Base-by-base conservation (phyloP, 1,140 invertebrate species). In the Ganaspis sp. region DNA sequence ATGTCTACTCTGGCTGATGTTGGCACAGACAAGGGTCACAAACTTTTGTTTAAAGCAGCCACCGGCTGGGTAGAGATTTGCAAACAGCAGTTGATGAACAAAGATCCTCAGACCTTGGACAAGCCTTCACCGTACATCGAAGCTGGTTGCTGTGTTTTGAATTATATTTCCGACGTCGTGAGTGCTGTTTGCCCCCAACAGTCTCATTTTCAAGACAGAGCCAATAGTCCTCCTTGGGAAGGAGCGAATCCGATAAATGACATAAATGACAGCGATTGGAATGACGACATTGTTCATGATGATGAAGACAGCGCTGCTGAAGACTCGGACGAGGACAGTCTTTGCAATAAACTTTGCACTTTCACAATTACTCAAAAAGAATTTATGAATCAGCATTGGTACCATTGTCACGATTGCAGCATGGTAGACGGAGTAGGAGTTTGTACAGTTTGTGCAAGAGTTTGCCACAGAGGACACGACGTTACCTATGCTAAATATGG, bases 341-440 rank as follows among this genome's bases (percentile, higher is more conserved):
- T 99, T 0, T 96, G 95, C 80, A 97, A 97, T 87, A 98, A 98
- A 90, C 92, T 99, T 1, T 99, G 98, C 89, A 99, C 98, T 0
- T 99, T 98, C 90, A 99, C 97, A 4, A 94, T 98, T 19, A 99
- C 98, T 0, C 96, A 98, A 85, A 98, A 98, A 88, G 98, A 99
- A 89, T 99, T 99, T 86, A 99, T 99, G 96, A 98, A 98, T 90
- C 98, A 99, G 85, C 96, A 97, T 87, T 96, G 97, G 97, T 99
- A 99, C 90, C 98, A 99, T 89, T 99, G 98, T 88, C 98, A 99
- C 87, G 99, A 98, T 0, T 99, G 98, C 89, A 97, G 97, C 86
- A 99, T 99, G 98, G 95, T 99, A 21, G 98, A 99, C 88, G 96
- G 98, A 12, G 97, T 99, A 17, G 99, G 99, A 0, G 98, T 99